Evolutionary conservation across 2,888 invertebrate genomes (phyloP).

Genomic region (Diadegma fenestrale): DNA sequence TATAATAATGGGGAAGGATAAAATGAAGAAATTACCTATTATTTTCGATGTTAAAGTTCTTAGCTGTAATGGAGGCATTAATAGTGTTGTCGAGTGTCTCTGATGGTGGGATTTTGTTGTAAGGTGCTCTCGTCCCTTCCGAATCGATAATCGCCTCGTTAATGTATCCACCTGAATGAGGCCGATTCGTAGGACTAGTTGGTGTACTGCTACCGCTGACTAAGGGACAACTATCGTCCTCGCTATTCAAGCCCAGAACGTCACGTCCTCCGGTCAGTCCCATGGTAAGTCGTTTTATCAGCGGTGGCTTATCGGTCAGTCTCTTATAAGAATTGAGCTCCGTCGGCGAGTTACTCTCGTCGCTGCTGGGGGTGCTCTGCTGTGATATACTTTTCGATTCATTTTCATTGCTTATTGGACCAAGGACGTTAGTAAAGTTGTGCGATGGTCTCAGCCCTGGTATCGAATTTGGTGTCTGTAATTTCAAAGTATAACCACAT

Average conservation of each 20-base stretch:
- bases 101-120: constrained; percentile 80
- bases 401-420: constrained; percentile 82
- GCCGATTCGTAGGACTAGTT: constrained; percentile 88
- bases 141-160: constrained; percentile 92
- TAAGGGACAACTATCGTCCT: constrained; percentile 91
- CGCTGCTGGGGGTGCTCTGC: constrained; percentile 89
- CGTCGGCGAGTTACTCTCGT: constrained; percentile 95
- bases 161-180: constrained; percentile 92
- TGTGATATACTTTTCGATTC: constrained; percentile 84
- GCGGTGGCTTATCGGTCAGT: constrained; percentile 92
- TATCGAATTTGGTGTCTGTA: constrained; percentile 87
- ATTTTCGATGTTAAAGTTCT: constrained; percentile 88
- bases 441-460: constrained; percentile 89
- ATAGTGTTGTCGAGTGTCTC: constrained; percentile 82
- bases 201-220: constrained; percentile 90
- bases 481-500: background rate
- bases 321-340: constrained; percentile 94
- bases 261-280: constrained; percentile 87
- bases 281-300: constrained; percentile 92
- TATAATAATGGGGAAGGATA: background rate
- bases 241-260: constrained; percentile 85
- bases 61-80: constrained; percentile 84
- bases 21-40: constrained; percentile 82
- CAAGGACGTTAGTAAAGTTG: constrained; percentile 86
- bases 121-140: constrained; percentile 82